phyloP scores from a whole-genome alignment of 2,113 vertebrate genomes.

The Chrysemys picta region DNA sequence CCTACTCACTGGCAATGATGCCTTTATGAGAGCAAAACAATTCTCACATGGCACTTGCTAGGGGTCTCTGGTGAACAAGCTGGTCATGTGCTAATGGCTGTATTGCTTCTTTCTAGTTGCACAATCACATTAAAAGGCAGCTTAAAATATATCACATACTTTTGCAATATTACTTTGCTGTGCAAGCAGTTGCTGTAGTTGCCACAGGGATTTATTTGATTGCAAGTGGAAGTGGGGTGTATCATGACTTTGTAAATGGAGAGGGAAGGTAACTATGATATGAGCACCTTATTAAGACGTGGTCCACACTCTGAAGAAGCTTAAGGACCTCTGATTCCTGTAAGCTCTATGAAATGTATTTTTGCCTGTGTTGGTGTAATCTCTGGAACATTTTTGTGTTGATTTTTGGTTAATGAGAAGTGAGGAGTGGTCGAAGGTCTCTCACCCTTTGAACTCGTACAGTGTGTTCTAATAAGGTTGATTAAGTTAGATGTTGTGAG shows the following conservation, averaged over 20 bases:
- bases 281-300: neutral
- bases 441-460: neutral
- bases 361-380: neutral
- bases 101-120: neutral
- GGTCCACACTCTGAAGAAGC: neutral
- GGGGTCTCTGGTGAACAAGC: neutral
- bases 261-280: neutral
- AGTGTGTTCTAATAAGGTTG: slow-evolving; percentile 41
- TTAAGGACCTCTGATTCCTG: neutral
- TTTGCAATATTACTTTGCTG: neutral
- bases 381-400: slow-evolving; percentile 36
- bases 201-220: neutral
- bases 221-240: neutral
- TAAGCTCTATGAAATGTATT: slow-evolving; percentile 35
- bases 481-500: neutral
- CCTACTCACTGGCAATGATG: neutral
- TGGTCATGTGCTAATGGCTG: neutral
- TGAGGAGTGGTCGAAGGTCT: slow-evolving; percentile 33
- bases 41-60: neutral
- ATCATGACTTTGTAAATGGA: neutral
- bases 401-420: slow-evolving; percentile 59
- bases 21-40: neutral
- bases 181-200: neutral
- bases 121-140: neutral
- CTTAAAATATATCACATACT: neutral